Evolutionary conservation across 2,888 invertebrate species (phyloP), one percentile per base, ranked within the genome.

Genomic region (Adineta ricciae): DNA sequence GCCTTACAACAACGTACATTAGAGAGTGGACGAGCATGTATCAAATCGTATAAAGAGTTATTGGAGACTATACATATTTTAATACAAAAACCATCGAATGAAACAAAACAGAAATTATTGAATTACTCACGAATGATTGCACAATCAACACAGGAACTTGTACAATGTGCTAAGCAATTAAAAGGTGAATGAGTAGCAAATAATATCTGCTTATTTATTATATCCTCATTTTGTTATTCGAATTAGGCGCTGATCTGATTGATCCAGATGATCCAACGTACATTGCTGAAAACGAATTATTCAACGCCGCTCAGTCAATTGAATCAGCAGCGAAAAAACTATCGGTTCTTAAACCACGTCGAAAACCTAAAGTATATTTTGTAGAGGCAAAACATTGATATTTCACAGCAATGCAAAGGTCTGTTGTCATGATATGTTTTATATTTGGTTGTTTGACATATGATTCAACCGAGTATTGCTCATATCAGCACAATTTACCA

Each of bases 291-390:
- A 96, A 95, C 90, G 99, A 99, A 90, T 91, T 99, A 52, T 92
- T 98, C 21, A 96, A 96, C 0, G 99, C 99, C 0, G 98, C 99
- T 0, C 96, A 95, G 84, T 96, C 97, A 84, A 98, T 99, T 87
- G 99, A 99, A 91, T 97, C 97, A 0, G 99, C 99, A 7, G 97
- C 98, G 36, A 95, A 95, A 90, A 97, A 97, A 89, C 92, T 99
- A 86, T 95, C 96, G 50, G 94, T 94, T 87, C 92, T 99, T 36
- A 92, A 96, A 86, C 98, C 99, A 1, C 92, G 98, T 87, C 93
- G 93, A 90, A 87, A 88, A 93, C 93, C 94, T 38, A 94, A 94
- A 93, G 95, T 95, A 64, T 11, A 46, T 46, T 11, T 46, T 46
- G 5, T 46, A 46, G n/a, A n/a, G 46, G 5, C 11, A 8, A 46